Base-by-base conservation (phyloP, 2,113 vertebrate species). In the Oncorhynchus tshawytscha region DNA sequence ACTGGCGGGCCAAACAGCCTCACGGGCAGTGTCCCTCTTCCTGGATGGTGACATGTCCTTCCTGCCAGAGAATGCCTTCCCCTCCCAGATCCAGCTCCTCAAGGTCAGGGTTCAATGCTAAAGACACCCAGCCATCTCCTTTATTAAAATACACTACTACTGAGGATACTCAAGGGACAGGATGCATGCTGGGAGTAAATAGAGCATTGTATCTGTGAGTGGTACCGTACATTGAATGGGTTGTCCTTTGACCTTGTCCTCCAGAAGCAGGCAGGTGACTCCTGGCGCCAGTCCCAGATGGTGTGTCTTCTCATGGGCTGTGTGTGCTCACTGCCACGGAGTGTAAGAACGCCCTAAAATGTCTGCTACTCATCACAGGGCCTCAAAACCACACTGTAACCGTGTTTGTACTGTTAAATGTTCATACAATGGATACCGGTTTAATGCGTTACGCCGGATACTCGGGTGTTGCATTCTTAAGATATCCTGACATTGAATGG, bases 221-320 rank as follows among this genome's bases (percentile, higher is more conserved):
- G 49, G 49, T 22, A n/a, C n/a, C n/a, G n/a, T n/a, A 13, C 54
- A 24, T 8, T 67, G 18, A 65, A 39, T 65, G 29, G 72, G n/a
- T n/a, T 71, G 29, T 34, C 15, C 2, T 24, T 16, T 1, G 27
- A 11, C 20, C 39, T 45, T 45, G 39, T 45, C 24, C 72, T 78
- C 1, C 82, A 89, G 89, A 76, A 81, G 60, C 89, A 88, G 71
- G 70, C 79, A 60, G 73, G 75, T 0, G 83, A 79, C 5, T 88
- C 83, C 0, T 86, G 86, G 84, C 82, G 74, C 25, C 95, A 91
- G 90, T 95, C 95, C 27, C 94, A 94, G 78, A 82, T 98, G 77
- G 93, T 97, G 0, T 93, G 94, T 75, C 93, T 99, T 39, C 96
- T 99, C 20, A 96, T 95, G 93, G 96, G 94, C 45, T 96, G 96